phyloP scores from a whole-genome alignment of 2,888 invertebrate species.

The Amphipyra tragopoginis region DNA sequence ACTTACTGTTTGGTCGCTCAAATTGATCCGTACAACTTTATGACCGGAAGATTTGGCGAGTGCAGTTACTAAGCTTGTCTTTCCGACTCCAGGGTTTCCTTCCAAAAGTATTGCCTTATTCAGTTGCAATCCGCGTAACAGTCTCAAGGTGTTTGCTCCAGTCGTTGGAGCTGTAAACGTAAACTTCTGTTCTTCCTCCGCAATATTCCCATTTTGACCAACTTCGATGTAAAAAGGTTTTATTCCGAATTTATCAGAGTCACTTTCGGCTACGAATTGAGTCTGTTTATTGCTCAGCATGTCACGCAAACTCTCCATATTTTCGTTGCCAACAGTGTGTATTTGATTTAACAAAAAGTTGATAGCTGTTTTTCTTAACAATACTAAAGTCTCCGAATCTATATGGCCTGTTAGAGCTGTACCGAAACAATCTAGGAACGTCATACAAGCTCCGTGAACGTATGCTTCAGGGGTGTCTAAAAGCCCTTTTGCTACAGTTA shows the following conservation, averaged over 20 bases:
- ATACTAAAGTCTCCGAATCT: constrained; percentile 85
- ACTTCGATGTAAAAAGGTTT: constrained; percentile 93
- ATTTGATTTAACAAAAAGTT: constrained; percentile 90
- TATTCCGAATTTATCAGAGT: constrained; percentile 91
- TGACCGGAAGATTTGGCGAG: constrained; percentile 96
- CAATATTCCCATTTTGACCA: constrained; percentile 75
- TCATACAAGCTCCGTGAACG: constrained; percentile 97
- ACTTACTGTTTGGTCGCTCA: constrained; percentile 99
- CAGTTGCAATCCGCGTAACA: constrained; percentile 96
- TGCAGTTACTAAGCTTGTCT: constrained; percentile 98
- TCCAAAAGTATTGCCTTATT: constrained; percentile 98
- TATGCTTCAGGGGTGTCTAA: constrained; percentile 92
- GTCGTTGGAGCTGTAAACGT: constrained; percentile 95
- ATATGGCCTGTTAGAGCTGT: constrained; percentile 94
- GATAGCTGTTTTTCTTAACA: constrained; percentile 88
- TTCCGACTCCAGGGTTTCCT: constrained; percentile 99
- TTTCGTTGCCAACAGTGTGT: constrained; percentile 76
- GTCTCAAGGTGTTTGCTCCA: constrained; percentile 94
- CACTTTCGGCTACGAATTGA: constrained; percentile 75
- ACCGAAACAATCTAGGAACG: constrained; percentile 97
- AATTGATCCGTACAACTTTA: constrained; percentile 96
- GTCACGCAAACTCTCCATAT: constrained; percentile 70
- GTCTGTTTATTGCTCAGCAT: constrained; percentile 76
- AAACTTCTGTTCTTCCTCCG: constrained; percentile 85
- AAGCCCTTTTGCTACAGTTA: constrained; percentile 81